Base-by-base conservation (phyloP, 1,140 invertebrate genomes). In the Meteorus sp. region DNA sequence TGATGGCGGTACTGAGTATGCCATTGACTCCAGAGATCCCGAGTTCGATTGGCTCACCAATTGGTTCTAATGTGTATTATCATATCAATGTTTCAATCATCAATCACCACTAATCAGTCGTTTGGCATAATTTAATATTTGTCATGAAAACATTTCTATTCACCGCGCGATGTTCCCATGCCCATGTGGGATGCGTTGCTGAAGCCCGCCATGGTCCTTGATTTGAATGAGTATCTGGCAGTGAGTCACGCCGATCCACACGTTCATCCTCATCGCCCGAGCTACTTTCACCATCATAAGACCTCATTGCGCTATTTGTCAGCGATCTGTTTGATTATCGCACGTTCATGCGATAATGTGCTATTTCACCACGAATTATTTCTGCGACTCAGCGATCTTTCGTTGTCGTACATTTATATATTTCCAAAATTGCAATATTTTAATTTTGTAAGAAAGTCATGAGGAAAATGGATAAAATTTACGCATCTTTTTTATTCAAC, bases 281-380 rank as follows among this genome's bases (percentile, higher is more conserved):
- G 59, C 78, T 80, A 52, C 78, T 80, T 62, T 80, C 78, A 5
- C 77, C 78, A 59, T 80, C 78, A 54, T 80, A 80, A 0, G 78
- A 80, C 27, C 77, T 73, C 78, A 80, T 80, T 47, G 63, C 3
- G 20, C 2, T 23, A 54, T 41, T 11, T 54, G n/a, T 44, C 11
- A 27, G 7, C 11, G 13, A 11, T 23, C 25, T 22, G n/a, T 27
- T 47, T 2, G 17, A n/a, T 25, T 13, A 19, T 25, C 11, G 9
- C 17, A 54, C 29, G 31, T 25, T 54, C 15, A 15, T 17, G 7
- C 29, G 11, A 55, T 44, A 25, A 27, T 19, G 7, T 41, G n/a
- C n/a, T n/a, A n/a, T n/a, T n/a, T n/a, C n/a, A n/a, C 8, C 13
- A 39, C 13, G 8, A 39, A 7, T 39, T n/a, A n/a, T 33, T 33